A percentile compares a stretch with the other conserved stretches of the same genome.
Conservation (phyloP, 1,140 invertebrate species). For the Bombus balteatus region DNA sequence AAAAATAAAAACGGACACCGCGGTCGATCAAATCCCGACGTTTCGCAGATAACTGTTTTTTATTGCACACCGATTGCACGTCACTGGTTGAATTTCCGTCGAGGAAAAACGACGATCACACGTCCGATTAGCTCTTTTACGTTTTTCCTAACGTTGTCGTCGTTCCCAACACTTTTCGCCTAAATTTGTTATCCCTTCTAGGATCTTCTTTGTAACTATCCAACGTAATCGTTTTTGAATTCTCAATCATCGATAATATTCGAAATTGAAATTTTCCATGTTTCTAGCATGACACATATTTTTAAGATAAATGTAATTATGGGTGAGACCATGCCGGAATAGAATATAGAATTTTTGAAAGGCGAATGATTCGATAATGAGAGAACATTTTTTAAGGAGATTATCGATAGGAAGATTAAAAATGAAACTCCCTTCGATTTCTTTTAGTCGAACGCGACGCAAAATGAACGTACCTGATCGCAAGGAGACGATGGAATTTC, state of each 20-base stretch:
- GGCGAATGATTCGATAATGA: neutral
- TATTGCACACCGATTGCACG: constrained; percentile 6
- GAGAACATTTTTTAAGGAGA: too few relatives aligned
- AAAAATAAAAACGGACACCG: constrained; percentile 47
- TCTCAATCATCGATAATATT: neutral
- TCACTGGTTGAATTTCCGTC: neutral
- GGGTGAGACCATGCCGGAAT: too few relatives aligned
- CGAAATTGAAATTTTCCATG: neutral
- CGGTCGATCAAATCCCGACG: constrained; percentile 42
- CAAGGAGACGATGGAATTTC: neutral
- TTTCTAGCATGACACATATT: neutral
- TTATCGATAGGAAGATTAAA: neutral
- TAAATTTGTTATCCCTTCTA: neutral
- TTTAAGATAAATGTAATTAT: neutral
- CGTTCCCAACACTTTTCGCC: neutral
- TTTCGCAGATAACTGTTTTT: constrained; percentile 24
- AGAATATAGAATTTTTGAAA: neutral
- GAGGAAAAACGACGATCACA: neutral
- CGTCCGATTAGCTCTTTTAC: neutral
- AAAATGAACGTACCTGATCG: neutral
- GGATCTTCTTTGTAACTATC: too few relatives aligned
- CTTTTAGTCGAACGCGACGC: neutral
- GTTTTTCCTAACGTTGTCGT: neutral
- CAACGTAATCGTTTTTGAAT: too few relatives aligned
- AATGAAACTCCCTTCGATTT: neutral